Percentiles rank a stretch among this genome's conserved stretches.
These are phyloP conservation scores for Brachionus rubens DNA, from an alignment of 1,140 invertebrate species.

Conservation along the genomic window DNA sequence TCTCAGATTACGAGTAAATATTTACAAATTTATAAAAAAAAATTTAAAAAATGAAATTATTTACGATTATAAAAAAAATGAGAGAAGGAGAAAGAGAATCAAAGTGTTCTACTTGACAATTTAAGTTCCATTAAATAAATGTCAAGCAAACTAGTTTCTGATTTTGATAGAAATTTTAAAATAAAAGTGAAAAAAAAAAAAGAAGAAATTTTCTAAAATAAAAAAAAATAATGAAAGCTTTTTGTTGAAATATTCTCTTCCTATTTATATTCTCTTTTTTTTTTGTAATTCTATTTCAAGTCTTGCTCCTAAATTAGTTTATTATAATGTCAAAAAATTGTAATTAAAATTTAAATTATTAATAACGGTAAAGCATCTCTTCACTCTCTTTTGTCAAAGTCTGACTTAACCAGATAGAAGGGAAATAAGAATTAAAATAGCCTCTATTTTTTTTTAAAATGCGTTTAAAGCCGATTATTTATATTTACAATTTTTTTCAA, in stretches of 20 bases:
- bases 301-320: constrained; percentile 8
- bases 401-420: not conserved
- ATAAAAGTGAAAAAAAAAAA: too few species aligned
- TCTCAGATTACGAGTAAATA: constrained; percentile 12
- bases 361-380: constrained; percentile 8
- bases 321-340: constrained; percentile 41
- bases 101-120: constrained; percentile 40
- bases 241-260: constrained; percentile 30
- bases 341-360: constrained; percentile 38
- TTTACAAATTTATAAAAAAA: not conserved
- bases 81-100: not conserved
- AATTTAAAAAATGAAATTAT: not conserved
- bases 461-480: constrained; percentile 18
- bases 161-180: constrained; percentile 13
- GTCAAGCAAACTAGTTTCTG: constrained; percentile 25
- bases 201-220: too few species aligned
- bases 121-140: constrained; percentile 15
- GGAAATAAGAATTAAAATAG: constrained; percentile 19
- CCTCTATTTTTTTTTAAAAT: not conserved
- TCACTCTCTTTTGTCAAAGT: too few species aligned
- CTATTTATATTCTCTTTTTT: constrained; percentile 34
- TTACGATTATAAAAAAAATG: too few species aligned
- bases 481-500: not conserved
- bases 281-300: constrained; percentile 22
- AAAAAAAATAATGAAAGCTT: not conserved